Evolutionary conservation across 2,113 vertebrate genomes (phyloP), one percentile per base, ranked within the genome.

Genomic region (Eublepharis macularius): DNA sequence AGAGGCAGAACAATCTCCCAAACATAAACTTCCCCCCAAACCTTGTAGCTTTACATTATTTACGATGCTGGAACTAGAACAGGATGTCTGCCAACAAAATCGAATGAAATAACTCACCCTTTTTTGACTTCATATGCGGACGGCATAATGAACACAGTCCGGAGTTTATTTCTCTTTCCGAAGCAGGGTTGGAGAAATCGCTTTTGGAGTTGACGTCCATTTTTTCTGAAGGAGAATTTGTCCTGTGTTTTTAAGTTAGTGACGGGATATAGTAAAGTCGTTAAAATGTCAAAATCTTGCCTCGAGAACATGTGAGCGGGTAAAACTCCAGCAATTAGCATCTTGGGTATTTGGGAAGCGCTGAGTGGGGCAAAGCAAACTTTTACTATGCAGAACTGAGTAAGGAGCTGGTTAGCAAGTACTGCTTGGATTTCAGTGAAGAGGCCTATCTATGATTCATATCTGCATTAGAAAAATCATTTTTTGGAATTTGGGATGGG

Each of bases 201-300:
- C 87, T 6, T 76, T 73, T 45, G 65, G 81, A 84, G 83, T 87
- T 17, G 36, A 65, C 81, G 76, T 84, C 88, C 91, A 87, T 24
- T 86, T 86, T 79, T 90, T 89, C 77, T 0, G 1, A 78, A 43
- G 17, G 83, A 45, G 84, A 88, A 49, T 86, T 88, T 74, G 70
- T 78, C 74, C 86, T 85, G 84, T 89, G 36, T 89, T 93, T 93
- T 93, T 92, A 91, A 85, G 88, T 73, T 78, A 90, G 92, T 90
- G 83, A 89, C 51, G 90, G 92, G 92, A 88, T 93, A 85, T 76
- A 89, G 91, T 72, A 89, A 91, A 93, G 87, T 85, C 3, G 24
- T 92, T 90, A 92, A 86, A 24, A 0, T 26, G 87, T 93, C 92
- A 92, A 77, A 92, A 87, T 90, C 85, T 87, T 11, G 66, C 47